Evolutionary conservation across 2,888 invertebrate genomes (phyloP).

Genomic region (Dione juno): DNA sequence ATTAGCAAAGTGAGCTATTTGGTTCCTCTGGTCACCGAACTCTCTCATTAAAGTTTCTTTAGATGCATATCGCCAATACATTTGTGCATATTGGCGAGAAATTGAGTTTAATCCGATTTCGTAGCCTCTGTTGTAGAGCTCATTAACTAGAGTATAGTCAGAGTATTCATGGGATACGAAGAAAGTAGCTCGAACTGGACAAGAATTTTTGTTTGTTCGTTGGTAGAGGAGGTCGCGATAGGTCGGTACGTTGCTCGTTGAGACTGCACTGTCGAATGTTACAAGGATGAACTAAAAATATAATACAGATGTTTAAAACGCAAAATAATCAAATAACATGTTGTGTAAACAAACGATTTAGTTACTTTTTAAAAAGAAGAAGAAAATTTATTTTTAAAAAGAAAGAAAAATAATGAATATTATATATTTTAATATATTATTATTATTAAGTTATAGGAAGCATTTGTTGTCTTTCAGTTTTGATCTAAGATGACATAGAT

Average conservation of each 20-base stretch:
- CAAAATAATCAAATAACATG: neutral
- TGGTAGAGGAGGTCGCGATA: constrained; percentile 79
- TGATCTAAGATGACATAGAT: too few relatives aligned
- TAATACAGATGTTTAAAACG: neutral
- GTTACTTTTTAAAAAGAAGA: too few relatives aligned
- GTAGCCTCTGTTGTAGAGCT: constrained; percentile 83
- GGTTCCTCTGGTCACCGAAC: constrained; percentile 83
- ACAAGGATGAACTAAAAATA: constrained; percentile 85
- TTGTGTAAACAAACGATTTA: too few relatives aligned
- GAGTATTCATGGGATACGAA: constrained; percentile 89
- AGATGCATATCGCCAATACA: constrained; percentile 83
- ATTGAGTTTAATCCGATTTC: constrained; percentile 89
- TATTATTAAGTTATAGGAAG: neutral
- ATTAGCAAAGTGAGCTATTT: constrained; percentile 80
- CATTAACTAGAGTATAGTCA: constrained; percentile 85
- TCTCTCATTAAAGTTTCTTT: constrained; percentile 80
- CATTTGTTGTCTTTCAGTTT: neutral
- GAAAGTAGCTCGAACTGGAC: constrained; percentile 86
- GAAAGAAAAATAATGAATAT: too few relatives aligned
- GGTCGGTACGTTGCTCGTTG: constrained; percentile 77
- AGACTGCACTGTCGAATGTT: constrained; percentile 87
- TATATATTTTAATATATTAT: too few relatives aligned
- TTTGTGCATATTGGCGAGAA: constrained; percentile 79
- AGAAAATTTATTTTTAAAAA: too few relatives aligned
- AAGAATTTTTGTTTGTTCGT: constrained; percentile 86